Evolutionary conservation across 2,888 invertebrate genomes (phyloP).

Genomic region (Lymantria dispar): DNA sequence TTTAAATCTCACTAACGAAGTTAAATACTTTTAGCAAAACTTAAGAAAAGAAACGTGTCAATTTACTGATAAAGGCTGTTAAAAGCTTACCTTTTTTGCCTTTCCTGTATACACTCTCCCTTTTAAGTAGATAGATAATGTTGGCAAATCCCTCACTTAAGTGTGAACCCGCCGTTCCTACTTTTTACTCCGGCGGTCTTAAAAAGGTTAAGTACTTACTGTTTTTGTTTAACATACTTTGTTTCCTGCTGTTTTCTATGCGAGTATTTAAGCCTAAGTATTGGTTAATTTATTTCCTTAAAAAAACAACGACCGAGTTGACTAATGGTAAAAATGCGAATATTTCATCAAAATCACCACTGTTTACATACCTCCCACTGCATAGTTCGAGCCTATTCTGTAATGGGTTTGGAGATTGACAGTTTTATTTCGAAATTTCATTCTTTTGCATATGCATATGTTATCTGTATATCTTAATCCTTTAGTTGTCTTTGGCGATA

Average conservation of each 20-base stretch:
- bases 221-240: not conserved
- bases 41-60: constrained; percentile 14
- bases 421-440: no score
- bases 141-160: constrained; percentile 27
- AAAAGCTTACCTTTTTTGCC: constrained; percentile 29
- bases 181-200: constrained; percentile 3
- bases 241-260: not conserved
- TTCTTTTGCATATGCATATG: no score
- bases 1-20: no score
- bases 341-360: no score
- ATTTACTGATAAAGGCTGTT: constrained; percentile 21
- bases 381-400: no score
- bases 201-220: constrained; percentile 1
- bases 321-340: no score
- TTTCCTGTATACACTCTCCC: constrained; percentile 22
- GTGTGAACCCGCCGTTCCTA: not conserved
- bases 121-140: constrained; percentile 31
- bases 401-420: no score
- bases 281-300: no score
- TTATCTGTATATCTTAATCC: no score
- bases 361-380: no score
- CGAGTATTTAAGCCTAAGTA: not conserved
- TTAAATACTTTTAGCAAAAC: not conserved
- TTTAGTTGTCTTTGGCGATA: no score
- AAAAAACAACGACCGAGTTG: no score